A percentile compares a stretch with the other conserved stretches of the same genome.
These are phyloP conservation scores for Phylloscopus collybita DNA, from an alignment of 2,797 vertebrate genomes.

Conservation along the genomic window DNA sequence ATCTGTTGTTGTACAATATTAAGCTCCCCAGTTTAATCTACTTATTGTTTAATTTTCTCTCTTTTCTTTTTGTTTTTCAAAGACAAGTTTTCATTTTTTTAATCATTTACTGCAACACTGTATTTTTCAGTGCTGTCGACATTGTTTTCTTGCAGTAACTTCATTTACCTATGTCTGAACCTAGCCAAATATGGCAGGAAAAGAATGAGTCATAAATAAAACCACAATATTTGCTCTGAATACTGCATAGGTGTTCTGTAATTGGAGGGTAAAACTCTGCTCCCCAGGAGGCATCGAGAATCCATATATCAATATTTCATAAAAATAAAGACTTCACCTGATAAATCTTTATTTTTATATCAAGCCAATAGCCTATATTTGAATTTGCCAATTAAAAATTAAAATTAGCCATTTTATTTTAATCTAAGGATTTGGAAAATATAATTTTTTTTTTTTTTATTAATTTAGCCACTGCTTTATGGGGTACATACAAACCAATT, in stretches of 20 bases:
- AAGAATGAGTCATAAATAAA: background rate
- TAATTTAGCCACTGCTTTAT: background rate
- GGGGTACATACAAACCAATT: background rate
- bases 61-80: background rate
- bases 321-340: background rate
- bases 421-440: background rate
- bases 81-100: conserved; percentile 6
- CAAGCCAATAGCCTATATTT: background rate
- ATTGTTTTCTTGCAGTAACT: background rate
- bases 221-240: background rate
- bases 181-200: background rate
- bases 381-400: background rate
- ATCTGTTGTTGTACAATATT: conserved; percentile 51
- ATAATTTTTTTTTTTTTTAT: background rate
- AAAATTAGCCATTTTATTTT: background rate
- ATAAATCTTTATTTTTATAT: background rate
- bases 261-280: background rate
- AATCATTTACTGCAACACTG: background rate
- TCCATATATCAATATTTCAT: background rate
- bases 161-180: background rate
- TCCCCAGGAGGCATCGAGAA: background rate
- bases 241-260: background rate
- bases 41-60: conserved; percentile 61
- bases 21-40: conserved; percentile 43
- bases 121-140: background rate